Base-by-base conservation (phyloP, 2,113 vertebrate species). In the Salvelinus alpinus region DNA sequence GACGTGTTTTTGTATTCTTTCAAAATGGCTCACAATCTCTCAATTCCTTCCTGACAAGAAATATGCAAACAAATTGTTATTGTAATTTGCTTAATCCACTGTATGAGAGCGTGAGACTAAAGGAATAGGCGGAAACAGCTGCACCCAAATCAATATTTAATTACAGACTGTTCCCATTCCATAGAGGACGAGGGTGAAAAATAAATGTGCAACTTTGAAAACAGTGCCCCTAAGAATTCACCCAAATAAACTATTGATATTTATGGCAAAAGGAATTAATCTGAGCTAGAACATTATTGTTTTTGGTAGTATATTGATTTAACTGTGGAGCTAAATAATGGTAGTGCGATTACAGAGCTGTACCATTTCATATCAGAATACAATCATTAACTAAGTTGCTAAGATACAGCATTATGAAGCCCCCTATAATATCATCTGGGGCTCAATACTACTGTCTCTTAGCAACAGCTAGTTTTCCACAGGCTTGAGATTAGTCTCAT, bases 141-240 rank as follows among this genome's bases (percentile, higher is more conserved):
- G 80, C 80, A 87, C 70, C 71, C 71, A 72, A 57, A 85, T 90
- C 86, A 89, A 87, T 88, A 85, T 85, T 87, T 89, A 80, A 87
- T 85, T 77, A 81, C 74, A 77, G 67, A 71, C 80, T 54, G 44
- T 78, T 75, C 27, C 70, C 73, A 72, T 57, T 72, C 25, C 25
- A 67, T 66, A 66, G 54, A 60, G 16, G 20, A 72, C 54, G 31
- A 29, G 3, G 14, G 70, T 70, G 44, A 73, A n/a, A 54, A 73
- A 74, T 62, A 71, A 54, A 59, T 34, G 51, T 57, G 70, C 20
- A 66, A 72, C 74, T 78, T 77, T 20, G 1, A 38, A 82, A 81
- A 68, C 73, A 44, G 71, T 24, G 73, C 76, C 78, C 66, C 51
- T 22, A 54, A 73, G 80, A 74, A n/a, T 64, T 82, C 85, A 86